phyloP scores from a whole-genome alignment of 2,797 vertebrate species.

The Tenualosa thibaudeaui region DNA sequence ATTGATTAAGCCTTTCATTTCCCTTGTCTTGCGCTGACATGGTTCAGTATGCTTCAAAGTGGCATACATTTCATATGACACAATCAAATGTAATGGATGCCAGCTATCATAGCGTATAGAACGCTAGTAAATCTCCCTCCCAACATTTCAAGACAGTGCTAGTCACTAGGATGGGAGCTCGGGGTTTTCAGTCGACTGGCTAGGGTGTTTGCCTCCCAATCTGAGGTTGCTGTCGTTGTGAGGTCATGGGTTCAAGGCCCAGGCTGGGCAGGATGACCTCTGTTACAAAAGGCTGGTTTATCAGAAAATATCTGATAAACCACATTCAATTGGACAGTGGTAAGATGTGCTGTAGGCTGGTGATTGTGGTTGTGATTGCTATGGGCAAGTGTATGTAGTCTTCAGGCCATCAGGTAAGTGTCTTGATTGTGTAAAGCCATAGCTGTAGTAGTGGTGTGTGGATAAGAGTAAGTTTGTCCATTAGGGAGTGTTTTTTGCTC shows the following conservation, averaged over 20 bases:
- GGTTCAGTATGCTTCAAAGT: background rate
- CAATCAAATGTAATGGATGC: background rate
- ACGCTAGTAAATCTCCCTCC: too few species aligned
- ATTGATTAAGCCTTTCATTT: background rate
- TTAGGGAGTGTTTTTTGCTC: background rate
- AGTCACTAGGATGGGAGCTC: too few species aligned
- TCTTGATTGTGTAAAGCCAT: background rate
- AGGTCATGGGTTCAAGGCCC: too few species aligned
- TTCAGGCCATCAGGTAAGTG: background rate
- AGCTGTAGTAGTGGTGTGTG: background rate
- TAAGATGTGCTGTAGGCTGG: background rate
- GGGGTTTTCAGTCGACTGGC: too few species aligned
- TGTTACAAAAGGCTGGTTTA: too few species aligned
- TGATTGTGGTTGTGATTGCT: background rate
- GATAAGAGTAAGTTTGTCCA: background rate
- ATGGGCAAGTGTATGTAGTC: background rate
- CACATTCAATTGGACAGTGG: background rate
- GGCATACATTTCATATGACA: background rate
- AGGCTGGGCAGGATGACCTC: too few species aligned
- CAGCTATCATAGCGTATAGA: too few species aligned
- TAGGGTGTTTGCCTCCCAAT: too few species aligned
- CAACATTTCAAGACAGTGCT: too few species aligned
- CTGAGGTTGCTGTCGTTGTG: too few species aligned
- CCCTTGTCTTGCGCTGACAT: background rate
- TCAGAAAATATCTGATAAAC: background rate